Percentiles rank a stretch among this genome's conserved stretches.
phyloP scores from a whole-genome alignment of 2,797 vertebrate species.

The Premnoplex brunnescens region DNA sequence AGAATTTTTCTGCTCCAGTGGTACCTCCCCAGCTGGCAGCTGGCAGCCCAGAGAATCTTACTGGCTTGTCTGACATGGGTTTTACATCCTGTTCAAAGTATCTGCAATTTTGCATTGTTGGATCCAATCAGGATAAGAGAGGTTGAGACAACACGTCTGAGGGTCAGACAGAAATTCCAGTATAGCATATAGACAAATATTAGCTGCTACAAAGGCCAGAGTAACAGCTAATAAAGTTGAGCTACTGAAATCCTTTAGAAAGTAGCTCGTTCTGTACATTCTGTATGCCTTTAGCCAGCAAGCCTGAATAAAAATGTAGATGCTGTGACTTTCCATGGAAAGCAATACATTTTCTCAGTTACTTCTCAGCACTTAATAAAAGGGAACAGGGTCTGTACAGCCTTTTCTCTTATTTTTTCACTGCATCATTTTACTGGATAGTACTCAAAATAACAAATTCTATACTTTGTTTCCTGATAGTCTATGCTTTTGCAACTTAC shows the following conservation, averaged over 20 bases:
- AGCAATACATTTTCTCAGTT: not conserved
- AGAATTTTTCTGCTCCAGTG: not conserved
- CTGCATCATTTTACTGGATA: not conserved
- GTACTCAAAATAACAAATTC: not conserved
- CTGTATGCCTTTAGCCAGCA: not conserved
- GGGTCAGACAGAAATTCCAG: not conserved
- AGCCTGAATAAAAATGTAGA: not conserved
- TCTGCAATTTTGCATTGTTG: not conserved
- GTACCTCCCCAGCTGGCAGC: not conserved
- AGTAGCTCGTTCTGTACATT: fast-evolving
- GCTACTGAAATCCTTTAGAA: not conserved
- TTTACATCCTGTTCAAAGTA: not conserved
- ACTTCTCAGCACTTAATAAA: not conserved
- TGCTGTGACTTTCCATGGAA: not conserved
- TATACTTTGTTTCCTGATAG: not conserved
- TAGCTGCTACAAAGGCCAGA: not conserved
- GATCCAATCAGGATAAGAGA: not conserved
- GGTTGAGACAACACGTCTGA: not conserved
- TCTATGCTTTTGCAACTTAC: not conserved
- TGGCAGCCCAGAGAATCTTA: not conserved
- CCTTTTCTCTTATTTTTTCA: not conserved
- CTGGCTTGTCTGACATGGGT: not conserved
- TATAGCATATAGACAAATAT: not conserved
- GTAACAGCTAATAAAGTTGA: not conserved
- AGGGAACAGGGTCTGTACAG: not conserved